Evolutionary conservation across 2,113 vertebrate genomes (phyloP), one percentile per base, ranked within the genome.

Genomic region (Calcarius ornatus): DNA sequence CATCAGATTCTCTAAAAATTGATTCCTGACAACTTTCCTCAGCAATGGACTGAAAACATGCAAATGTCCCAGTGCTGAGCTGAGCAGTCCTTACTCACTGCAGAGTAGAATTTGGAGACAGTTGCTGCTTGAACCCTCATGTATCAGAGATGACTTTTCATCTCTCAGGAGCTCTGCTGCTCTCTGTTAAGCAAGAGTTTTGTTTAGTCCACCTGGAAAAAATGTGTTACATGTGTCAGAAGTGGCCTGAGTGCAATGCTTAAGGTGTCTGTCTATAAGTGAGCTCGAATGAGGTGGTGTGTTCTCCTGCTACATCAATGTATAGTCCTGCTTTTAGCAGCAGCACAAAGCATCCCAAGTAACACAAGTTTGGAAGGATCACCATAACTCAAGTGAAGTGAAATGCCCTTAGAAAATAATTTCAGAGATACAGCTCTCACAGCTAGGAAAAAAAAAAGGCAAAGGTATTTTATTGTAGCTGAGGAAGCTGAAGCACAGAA

Each of bases 211-310:
- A 40, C 1, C 1, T 18, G 45, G 12, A 63, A 73, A 33, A 79
- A 61, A 33, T 1, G 1, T 9, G 33, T 82, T 51, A 24, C 14
- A 51, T 1, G 2, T n/a, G 35, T 48, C 40, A 77, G 42, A 50
- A 77, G 16, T 28, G 25, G 9, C 21, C 25, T 2, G 9, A 47
- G 23, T 6, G 7, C 0, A 0, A 38, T 2, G 3, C 12, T 38
- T 53, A 38, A 35, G 0, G 2, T 51, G 40, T 70, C 42, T 27
- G 23, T 42, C 53, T 47, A 5, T 20, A 43, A 65, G 57, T 40
- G n/a, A 15, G 51, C 5, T 53, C 43, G 25, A 82, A 48, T 30
- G 13, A 77, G 22, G 23, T 15, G 14, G 6, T 43, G 25, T 12
- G 10, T 51, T 83, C 50, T 48, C 50, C 53, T 30, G 8, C 24